A percentile compares a stretch with the other conserved stretches of the same genome.
Conservation (phyloP, 2,797 vertebrate species). For the Enteromius afrohamiltoni region DNA sequence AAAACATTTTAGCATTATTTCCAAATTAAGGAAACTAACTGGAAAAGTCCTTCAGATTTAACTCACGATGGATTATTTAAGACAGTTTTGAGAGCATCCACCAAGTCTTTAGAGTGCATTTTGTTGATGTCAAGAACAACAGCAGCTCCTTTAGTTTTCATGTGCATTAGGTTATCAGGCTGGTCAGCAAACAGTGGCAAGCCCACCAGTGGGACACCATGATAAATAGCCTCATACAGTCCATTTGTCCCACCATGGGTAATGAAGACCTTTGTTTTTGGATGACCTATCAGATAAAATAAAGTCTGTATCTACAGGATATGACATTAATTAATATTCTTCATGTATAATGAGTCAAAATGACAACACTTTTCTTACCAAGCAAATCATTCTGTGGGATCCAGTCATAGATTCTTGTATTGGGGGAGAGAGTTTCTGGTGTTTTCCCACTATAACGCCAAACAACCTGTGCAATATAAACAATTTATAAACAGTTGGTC, state of each 20-base stretch:
- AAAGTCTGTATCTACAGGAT: neutral
- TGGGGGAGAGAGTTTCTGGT: constrained; percentile 77
- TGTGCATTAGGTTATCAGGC: constrained; percentile 71
- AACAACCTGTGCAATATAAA: constrained; percentile 78
- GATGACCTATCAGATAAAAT: constrained; percentile 75
- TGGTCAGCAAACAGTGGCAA: constrained; percentile 85
- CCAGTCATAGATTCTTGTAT: constrained; percentile 84
- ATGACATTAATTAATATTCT: neutral
- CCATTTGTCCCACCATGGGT: constrained; percentile 83
- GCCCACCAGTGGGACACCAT: constrained; percentile 84
- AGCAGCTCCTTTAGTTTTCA: constrained; percentile 37
- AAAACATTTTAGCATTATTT: too few species aligned
- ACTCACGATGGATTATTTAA: constrained; percentile 15
- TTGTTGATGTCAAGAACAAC: constrained; percentile 18
- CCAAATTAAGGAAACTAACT: too few species aligned
- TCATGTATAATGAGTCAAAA: neutral
- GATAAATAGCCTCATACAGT: constrained; percentile 90
- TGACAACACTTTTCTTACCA: constrained; percentile 68
- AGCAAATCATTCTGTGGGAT: constrained; percentile 88
- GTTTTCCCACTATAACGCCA: constrained; percentile 82
- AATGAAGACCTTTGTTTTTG: constrained; percentile 80
- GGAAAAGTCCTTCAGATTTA: too few species aligned
- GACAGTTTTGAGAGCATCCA: constrained; percentile 31
- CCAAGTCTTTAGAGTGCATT: constrained; percentile 14
- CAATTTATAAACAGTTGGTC: neutral